Evolutionary conservation across 2,888 invertebrate genomes (phyloP), one percentile per base, ranked within the genome.

Genomic region (Operophtera brumata): DNA sequence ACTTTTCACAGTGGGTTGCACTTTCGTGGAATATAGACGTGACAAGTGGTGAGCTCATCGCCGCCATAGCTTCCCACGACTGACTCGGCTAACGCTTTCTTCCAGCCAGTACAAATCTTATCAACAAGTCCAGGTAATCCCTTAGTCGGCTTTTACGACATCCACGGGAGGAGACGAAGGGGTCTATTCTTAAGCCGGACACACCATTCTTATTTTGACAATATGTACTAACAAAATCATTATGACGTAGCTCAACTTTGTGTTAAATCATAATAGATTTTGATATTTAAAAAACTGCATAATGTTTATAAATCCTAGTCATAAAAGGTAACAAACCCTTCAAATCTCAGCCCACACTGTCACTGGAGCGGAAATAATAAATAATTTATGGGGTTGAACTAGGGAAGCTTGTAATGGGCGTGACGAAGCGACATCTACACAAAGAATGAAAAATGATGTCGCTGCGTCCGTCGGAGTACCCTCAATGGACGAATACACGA

Each of bases 401-500:
- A 46, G 57, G 58, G 62, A 52, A 57, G 62, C 69, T 66, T 61
- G 66, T 68, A 65, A 67, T 64, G 67, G 75, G 77, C 71, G 72
- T 76, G 77, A 69, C 72, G 67, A 59, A 61, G 62, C 59, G 72
- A 77, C 78, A 70, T 59, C 65, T 62, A 70, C 69, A 81, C 80
- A 82, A 82, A 77, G 80, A 73, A 75, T 80, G 83, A 82, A 78
- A 80, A 82, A 83, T 80, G 82, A 75, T 50, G 45, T 46, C 42
- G 65, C 61, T 66, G 40, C 47, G 43, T 47, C 44, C 54, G 64
- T 56, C 60, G 61, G 62, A 63, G 62, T 65, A 55, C 39, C 14
- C 14, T 42, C 25, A 36, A 9, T 12, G 28, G 34, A 2, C 14
- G n/a, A 10, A 32, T 40, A 49, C 32, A 48, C 30, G 36, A 10